These are phyloP conservation scores for Typhlichthys eigenmanni DNA, from an alignment of 2,797 vertebrate species.

Conservation along the genomic window DNA sequence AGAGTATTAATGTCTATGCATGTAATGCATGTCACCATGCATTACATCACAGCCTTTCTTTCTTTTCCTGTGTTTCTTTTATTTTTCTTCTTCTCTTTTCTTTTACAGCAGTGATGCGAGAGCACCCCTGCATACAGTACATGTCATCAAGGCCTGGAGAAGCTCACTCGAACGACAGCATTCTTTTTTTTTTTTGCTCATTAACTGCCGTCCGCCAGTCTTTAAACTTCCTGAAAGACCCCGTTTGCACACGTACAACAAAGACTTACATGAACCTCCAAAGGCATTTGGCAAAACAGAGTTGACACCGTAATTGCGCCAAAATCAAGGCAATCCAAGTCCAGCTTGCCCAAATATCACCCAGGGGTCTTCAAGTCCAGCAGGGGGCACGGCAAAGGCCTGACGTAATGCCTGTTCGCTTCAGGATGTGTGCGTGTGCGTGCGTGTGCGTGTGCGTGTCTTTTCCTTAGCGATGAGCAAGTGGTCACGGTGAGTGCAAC, in stretches of 20 bases:
- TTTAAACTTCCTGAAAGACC: slow-evolving; percentile 20
- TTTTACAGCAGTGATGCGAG: slow-evolving; percentile 16
- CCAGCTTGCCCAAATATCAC: slow-evolving; percentile 30
- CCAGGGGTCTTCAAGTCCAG: slow-evolving; percentile 25
- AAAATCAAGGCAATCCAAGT: slow-evolving; percentile 30
- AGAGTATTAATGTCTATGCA: not conserved
- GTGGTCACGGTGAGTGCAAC: slow-evolving; percentile 1
- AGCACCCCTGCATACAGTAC: slow-evolving; percentile 39
- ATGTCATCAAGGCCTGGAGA: slow-evolving; percentile 46
- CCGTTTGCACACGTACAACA: slow-evolving; percentile 8
- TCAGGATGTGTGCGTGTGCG: slow-evolving; percentile 13
- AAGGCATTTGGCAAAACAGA: slow-evolving; percentile 20
- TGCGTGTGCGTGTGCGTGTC: not conserved
- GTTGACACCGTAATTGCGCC: slow-evolving; percentile 35
- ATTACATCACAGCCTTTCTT: slow-evolving; percentile 11
- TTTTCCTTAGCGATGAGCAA: slow-evolving; percentile 7
- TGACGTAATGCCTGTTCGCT: slow-evolving; percentile 18
- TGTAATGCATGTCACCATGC: slow-evolving; percentile 2
- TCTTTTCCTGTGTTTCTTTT: not conserved
- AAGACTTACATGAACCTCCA: slow-evolving; percentile 20
- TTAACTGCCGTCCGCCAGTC: slow-evolving; percentile 31
- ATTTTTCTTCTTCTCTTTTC: slow-evolving; percentile 7
- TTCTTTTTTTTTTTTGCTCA: slow-evolving; percentile 16
- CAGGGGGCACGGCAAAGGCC: slow-evolving; percentile 13
- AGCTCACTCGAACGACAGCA: slow-evolving; percentile 36